These are phyloP conservation scores for Lagenorhynchus albirostris DNA, from an alignment of 2,113 vertebrate genomes.

Conservation along the genomic window DNA sequence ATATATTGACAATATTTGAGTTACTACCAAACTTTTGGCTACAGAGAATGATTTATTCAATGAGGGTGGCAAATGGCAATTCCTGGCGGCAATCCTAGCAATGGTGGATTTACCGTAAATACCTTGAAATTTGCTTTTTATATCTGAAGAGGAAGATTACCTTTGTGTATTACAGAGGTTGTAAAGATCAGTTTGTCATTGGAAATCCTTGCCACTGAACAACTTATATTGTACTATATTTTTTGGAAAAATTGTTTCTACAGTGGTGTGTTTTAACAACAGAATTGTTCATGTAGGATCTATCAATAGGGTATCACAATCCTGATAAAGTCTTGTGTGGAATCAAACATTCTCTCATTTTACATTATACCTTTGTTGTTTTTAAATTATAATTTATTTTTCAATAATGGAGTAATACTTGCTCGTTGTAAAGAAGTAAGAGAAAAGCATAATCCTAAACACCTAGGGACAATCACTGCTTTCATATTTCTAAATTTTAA, in stretches of 20 bases:
- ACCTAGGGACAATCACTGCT: background rate
- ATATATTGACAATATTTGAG: background rate
- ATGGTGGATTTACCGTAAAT: background rate
- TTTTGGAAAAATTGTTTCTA: background rate
- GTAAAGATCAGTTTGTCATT: background rate
- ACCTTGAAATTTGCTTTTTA: slow-evolving; percentile 7
- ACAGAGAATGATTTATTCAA: background rate
- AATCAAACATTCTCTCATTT: slow-evolving; percentile 27
- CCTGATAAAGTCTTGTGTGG: background rate
- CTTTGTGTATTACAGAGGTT: background rate
- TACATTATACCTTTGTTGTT: background rate
- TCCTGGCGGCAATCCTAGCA: background rate
- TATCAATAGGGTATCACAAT: background rate
- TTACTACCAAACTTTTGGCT: background rate
- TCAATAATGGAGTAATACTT: slow-evolving; percentile 30
- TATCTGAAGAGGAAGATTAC: background rate
- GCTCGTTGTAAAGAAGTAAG: slow-evolving; percentile 2
- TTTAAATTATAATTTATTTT: slow-evolving; percentile 42
- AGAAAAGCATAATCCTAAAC: slow-evolving; percentile 2
- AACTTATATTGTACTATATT: background rate
- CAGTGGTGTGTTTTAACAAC: background rate
- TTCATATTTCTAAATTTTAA: slow-evolving; percentile 35
- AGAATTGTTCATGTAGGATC: background rate
- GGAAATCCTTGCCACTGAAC: background rate
- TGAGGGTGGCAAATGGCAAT: background rate